These are phyloP conservation scores for Heliconius charithonia DNA, from an alignment of 2,888 invertebrate genomes.

Conservation along the genomic window DNA sequence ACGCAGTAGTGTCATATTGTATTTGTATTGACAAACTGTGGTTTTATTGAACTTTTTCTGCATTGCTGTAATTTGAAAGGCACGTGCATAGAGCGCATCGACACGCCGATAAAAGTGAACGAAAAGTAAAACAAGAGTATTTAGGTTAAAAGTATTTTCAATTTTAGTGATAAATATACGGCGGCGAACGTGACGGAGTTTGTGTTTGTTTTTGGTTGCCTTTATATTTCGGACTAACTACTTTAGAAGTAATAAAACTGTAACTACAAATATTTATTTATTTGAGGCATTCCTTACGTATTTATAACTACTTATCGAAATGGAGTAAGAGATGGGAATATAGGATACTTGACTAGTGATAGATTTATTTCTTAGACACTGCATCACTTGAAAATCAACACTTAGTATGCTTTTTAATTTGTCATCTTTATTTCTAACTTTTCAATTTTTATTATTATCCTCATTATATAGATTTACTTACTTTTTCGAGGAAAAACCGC, in stretches of 20 bases:
- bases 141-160: background rate
- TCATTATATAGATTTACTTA: too few species aligned
- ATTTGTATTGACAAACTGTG: background rate
- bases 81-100: background rate
- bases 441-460: background rate
- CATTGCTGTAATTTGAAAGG: background rate
- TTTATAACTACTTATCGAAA: background rate
- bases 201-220: background rate
- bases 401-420: background rate
- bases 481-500: too few species aligned
- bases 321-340: background rate
- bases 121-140: slow-evolving; percentile 4
- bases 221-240: background rate
- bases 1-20: background rate
- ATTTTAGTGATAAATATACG: background rate
- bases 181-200: background rate
- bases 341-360: background rate
- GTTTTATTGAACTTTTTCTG: background rate
- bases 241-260: background rate
- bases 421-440: too few species aligned
- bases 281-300: background rate
- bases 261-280: background rate
- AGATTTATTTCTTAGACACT: background rate
- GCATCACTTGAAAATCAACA: background rate
- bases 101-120: background rate